phyloP scores from a whole-genome alignment of 2,888 invertebrate genomes.

The Lumbricus terrestris region DNA sequence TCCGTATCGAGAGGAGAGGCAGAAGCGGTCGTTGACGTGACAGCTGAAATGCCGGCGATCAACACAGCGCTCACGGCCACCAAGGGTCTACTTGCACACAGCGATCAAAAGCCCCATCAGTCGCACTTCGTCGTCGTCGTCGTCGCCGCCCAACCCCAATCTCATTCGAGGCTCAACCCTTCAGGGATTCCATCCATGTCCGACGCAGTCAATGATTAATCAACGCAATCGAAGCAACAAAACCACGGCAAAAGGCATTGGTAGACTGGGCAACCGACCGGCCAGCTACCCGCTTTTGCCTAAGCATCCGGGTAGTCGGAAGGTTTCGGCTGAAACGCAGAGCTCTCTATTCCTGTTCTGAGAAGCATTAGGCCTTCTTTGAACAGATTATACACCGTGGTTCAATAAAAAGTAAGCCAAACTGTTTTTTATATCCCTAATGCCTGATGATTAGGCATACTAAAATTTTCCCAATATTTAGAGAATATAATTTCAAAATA shows the following conservation, averaged over 20 bases:
- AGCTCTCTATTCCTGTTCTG: background rate
- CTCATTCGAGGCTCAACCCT: constrained; percentile 3
- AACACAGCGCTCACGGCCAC: constrained; percentile 5
- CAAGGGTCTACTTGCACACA: constrained; percentile 6
- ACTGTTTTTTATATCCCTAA: no score
- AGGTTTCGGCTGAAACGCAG: background rate
- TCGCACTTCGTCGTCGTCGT: background rate
- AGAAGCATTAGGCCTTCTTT: background rate
- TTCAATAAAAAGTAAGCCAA: no score
- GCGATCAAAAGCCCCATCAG: constrained; percentile 4
- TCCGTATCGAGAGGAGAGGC: background rate
- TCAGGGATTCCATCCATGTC: background rate
- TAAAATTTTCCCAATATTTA: no score
- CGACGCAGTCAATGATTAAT: constrained; percentile 4
- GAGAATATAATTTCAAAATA: no score
- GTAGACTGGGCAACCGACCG: background rate
- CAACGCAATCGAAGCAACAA: background rate
- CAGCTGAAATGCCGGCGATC: constrained; percentile 8
- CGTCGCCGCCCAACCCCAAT: background rate
- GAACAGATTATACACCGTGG: background rate
- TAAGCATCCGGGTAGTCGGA: background rate
- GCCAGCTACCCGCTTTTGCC: background rate
- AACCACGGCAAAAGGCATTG: background rate
- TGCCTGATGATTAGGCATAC: no score
- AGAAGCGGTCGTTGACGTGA: background rate